Base-by-base conservation (phyloP, 2,113 vertebrate genomes). In the Oxyruncus cristatus region DNA sequence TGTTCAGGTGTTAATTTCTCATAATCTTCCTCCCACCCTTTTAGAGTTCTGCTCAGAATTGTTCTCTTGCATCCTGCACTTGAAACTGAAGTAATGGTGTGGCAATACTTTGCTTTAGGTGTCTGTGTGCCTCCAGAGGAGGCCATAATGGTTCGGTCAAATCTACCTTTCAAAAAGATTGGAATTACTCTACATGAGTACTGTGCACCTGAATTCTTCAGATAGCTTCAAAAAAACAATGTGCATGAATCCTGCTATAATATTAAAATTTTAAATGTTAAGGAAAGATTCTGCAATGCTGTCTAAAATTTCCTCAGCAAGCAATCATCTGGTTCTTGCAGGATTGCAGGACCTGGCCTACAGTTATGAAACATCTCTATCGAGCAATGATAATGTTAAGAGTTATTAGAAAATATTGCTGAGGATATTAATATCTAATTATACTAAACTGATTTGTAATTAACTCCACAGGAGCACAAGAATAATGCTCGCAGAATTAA, bases 371-470 rank as follows among this genome's bases (percentile, higher is more conserved):
- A 88, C 74, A 94, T 97, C 53, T 97, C n/a, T 89, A 61, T 85
- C 1, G 8, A 95, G 81, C 87, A 96, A 80, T 93, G 96, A 92
- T 78, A 85, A 87, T 94, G 52, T 96, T 97, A 93, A 94, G 85
- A 97, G 83, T 98, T 97, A 97, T 97, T 98, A 97, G 91, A 96
- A 98, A 97, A 97, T 95, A 96, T 97, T 97, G 86, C 94, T 78
- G 89, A 96, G 66, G 87, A 94, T 98, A 96, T 98, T 98, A 98
- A 97, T 98, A 97, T 84, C 95, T 97, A 97, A 98, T 98, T 98
- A 97, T 79, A 91, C 91, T 89, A 97, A 98, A 98, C 93, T 96
- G 94, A 97, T 97, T 97, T 95, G 72, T 97, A 98, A 97, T 98
- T 98, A 97, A 96, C 90, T 96, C 93, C 94, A 92, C 77, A 94